Conservation (phyloP, 37 sponge, comb jelly and placozoan species). For the Mnemiopsis leidyi region DNA sequence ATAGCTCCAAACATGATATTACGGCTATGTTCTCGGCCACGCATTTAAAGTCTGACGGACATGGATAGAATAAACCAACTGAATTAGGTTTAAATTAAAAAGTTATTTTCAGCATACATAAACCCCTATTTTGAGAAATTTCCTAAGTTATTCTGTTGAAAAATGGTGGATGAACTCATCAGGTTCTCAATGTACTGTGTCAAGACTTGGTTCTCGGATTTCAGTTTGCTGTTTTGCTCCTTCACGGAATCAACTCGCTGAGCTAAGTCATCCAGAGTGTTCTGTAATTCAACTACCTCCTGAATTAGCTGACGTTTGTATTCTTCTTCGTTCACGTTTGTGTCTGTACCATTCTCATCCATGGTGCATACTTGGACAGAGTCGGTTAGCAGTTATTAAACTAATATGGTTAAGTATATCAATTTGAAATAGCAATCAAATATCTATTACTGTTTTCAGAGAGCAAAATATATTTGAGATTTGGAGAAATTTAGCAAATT, state of each 20-base stretch:
- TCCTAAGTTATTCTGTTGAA: slow-evolving; percentile 51
- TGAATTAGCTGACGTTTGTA: background rate
- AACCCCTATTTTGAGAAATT: slow-evolving; percentile 5
- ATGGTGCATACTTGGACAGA: background rate
- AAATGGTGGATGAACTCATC: slow-evolving; percentile 52
- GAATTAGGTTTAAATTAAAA: too few relatives aligned
- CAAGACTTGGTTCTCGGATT: slow-evolving; percentile 66
- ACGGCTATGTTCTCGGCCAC: too few relatives aligned
- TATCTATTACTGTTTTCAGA: too few relatives aligned
- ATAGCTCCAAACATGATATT: too few relatives aligned
- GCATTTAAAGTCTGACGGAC: too few relatives aligned
- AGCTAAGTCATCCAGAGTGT: slow-evolving; percentile 65
- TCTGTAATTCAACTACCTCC: slow-evolving; percentile 63
- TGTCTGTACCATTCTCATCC: background rate
- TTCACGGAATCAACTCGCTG: slow-evolving; percentile 65
- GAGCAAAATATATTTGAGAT: too few relatives aligned
- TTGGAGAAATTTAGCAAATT: too few relatives aligned
- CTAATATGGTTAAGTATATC: too few relatives aligned
- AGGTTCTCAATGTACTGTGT: slow-evolving; percentile 66
- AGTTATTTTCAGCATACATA: too few relatives aligned
- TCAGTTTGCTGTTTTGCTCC: slow-evolving; percentile 63
- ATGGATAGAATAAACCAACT: too few relatives aligned
- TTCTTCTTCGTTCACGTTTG: background rate
- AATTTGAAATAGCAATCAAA: too few relatives aligned
- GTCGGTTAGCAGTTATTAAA: too few relatives aligned